Evolutionary conservation across 1,140 invertebrate genomes (phyloP).

Genomic region (Hylyphantes graminicola): DNA sequence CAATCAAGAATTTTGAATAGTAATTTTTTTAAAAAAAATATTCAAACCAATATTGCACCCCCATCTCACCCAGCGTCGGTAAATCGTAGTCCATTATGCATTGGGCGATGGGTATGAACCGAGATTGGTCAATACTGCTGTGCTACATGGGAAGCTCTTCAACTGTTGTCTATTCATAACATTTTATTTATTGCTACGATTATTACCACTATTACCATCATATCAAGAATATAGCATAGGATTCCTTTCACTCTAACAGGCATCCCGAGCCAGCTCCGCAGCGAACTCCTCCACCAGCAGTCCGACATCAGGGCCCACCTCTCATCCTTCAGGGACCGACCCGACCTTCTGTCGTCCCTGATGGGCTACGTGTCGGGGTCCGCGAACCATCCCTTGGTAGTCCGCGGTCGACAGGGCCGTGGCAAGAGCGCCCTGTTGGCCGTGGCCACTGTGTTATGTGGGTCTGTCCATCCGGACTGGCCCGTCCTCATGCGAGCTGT

Average conservation of each 20-base stretch:
- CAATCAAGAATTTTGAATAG: too few species aligned
- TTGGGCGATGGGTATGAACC: too few species aligned
- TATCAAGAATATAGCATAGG: too few species aligned
- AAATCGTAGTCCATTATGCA: too few species aligned
- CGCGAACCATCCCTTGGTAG: conserved; percentile 12
- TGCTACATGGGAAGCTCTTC: too few species aligned
- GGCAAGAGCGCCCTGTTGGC: conserved; percentile 54
- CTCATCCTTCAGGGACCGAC: conserved; percentile 66
- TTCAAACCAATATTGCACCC: too few species aligned
- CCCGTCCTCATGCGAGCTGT: conserved; percentile 67
- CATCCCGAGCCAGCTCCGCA: conserved; percentile 72
- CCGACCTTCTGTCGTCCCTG: conserved; percentile 66
- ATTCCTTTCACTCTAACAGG: conserved; percentile 61
- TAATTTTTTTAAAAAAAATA: too few species aligned
- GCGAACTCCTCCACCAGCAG: conserved; percentile 72
- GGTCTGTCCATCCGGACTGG: not conserved
- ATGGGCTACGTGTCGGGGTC: conserved; percentile 72
- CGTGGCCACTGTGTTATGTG: conserved; percentile 8
- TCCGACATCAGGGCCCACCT: conserved; percentile 65
- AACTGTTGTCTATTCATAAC: too few species aligned
- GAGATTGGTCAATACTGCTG: too few species aligned
- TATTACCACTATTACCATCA: too few species aligned
- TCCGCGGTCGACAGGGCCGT: conserved; percentile 21
- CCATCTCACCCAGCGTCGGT: too few species aligned
- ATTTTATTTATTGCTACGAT: too few species aligned